These are phyloP conservation scores for Eucidaris tribuloides DNA, from an alignment of 35 echinoderm and acorn worm genomes.

Conservation along the genomic window DNA sequence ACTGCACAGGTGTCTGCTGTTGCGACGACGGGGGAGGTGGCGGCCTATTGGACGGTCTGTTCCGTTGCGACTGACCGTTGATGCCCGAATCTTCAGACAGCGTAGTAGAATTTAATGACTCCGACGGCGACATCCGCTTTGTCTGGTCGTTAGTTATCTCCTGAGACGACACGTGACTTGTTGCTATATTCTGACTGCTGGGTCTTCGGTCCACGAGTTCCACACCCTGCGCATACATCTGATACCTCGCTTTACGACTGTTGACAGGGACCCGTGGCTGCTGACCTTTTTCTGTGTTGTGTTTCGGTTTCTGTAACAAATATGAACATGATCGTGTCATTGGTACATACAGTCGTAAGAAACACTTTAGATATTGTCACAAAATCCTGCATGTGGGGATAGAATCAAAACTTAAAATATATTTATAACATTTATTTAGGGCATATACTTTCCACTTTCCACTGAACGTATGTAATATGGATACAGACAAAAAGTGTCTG, in stretches of 20 bases:
- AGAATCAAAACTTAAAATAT: too few species aligned
- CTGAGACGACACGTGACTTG: neutral
- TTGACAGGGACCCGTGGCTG: slow-evolving; percentile 2
- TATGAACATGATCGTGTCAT: too few species aligned
- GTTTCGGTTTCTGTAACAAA: too few species aligned
- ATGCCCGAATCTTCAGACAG: slow-evolving; percentile 12
- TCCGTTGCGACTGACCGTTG: slow-evolving; percentile 10
- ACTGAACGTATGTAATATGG: too few species aligned
- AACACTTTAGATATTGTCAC: too few species aligned
- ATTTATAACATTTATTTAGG: too few species aligned
- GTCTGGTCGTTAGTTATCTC: neutral
- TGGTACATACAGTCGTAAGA: too few species aligned
- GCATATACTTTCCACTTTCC: too few species aligned
- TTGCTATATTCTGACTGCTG: slow-evolving; percentile 9
- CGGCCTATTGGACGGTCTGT: neutral
- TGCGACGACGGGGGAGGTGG: slow-evolving; percentile 45
- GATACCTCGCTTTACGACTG: neutral
- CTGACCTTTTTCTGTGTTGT: slow-evolving; percentile 19
- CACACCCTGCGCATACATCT: slow-evolving; percentile 7
- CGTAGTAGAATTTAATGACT: slow-evolving; percentile 8
- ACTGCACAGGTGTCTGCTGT: neutral
- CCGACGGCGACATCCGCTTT: slow-evolving; percentile 1
- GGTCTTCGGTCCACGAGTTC: neutral
- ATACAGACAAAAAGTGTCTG: too few species aligned
- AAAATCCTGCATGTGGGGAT: too few species aligned